Evolutionary conservation across 53 echinoderm and acorn worm genomes (phyloP).

Genomic region (Crossaster papposus): DNA sequence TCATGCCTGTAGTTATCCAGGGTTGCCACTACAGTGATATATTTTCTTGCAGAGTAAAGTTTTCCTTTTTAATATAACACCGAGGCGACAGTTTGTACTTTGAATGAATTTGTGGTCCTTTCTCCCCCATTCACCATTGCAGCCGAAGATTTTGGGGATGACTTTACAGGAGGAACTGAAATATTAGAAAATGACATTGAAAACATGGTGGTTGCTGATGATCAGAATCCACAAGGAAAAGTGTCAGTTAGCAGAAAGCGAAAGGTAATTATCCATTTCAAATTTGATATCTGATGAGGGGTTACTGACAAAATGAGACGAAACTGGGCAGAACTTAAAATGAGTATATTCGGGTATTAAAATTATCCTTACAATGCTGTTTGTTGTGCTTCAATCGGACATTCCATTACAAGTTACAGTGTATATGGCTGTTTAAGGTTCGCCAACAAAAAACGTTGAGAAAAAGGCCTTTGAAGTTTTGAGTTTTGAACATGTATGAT

Average conservation of each 20-base stretch:
- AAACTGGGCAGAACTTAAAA: too few relatives aligned
- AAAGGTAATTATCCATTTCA: slow-evolving; percentile 45
- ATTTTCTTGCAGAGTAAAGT: not conserved
- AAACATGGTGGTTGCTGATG: slow-evolving; percentile 20
- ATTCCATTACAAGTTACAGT: too few relatives aligned
- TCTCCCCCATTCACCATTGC: not conserved
- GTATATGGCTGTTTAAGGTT: too few relatives aligned
- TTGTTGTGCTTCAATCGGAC: too few relatives aligned
- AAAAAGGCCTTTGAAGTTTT: too few relatives aligned
- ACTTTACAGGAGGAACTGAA: not conserved
- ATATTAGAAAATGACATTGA: slow-evolving; percentile 36
- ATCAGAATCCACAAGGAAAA: not conserved
- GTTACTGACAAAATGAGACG: too few relatives aligned
- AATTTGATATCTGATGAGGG: not conserved
- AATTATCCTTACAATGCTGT: too few relatives aligned
- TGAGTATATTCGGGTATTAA: too few relatives aligned
- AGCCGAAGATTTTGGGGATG: slow-evolving; percentile 59
- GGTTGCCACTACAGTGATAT: too few relatives aligned
- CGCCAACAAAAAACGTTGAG: too few relatives aligned
- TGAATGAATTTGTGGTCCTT: not conserved
- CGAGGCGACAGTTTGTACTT: not conserved
- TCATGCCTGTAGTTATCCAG: too few relatives aligned
- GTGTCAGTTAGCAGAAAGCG: slow-evolving; percentile 14
- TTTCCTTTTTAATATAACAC: not conserved
- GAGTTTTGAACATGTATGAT: too few relatives aligned